These are phyloP conservation scores for Troides aeacus DNA, from an alignment of 2,888 invertebrate species.

Conservation along the genomic window DNA sequence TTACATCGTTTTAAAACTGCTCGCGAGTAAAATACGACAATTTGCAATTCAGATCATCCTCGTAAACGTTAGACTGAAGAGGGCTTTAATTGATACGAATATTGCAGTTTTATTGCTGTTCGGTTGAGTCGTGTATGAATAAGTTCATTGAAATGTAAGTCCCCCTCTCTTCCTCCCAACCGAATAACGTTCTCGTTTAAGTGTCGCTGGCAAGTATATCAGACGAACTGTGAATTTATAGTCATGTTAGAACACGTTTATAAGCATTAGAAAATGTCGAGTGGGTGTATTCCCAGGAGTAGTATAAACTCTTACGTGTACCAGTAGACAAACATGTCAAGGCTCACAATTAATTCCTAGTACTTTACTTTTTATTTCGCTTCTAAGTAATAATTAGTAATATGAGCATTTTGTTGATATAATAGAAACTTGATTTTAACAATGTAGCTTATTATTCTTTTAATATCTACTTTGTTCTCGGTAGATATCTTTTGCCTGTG, in stretches of 20 bases:
- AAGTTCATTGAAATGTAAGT: conserved; percentile 22
- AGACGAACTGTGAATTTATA: conserved; percentile 15
- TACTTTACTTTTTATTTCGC: not conserved
- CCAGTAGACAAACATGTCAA: conserved; percentile 20
- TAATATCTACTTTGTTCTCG: too few species aligned
- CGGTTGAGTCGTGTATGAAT: conserved; percentile 34
- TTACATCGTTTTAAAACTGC: conserved; percentile 52
- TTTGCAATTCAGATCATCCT: conserved; percentile 69
- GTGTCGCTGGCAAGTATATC: conserved; percentile 12
- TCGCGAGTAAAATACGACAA: conserved; percentile 50
- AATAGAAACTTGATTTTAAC: too few species aligned
- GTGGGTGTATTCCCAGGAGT: conserved; percentile 26
- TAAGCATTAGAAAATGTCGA: conserved; percentile 19
- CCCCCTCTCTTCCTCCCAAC: not conserved
- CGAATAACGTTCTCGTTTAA: not conserved
- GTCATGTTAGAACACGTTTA: conserved; percentile 19
- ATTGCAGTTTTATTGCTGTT: conserved; percentile 38
- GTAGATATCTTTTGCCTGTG: too few species aligned
- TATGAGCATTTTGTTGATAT: too few species aligned
- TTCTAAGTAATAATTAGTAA: too few species aligned
- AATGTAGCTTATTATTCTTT: too few species aligned
- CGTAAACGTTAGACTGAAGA: conserved; percentile 52
- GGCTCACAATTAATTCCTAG: not conserved
- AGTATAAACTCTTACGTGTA: not conserved
- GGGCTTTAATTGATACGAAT: conserved; percentile 66